Conservation (phyloP, 2,113 vertebrate species). For the Enhydra lutris region DNA sequence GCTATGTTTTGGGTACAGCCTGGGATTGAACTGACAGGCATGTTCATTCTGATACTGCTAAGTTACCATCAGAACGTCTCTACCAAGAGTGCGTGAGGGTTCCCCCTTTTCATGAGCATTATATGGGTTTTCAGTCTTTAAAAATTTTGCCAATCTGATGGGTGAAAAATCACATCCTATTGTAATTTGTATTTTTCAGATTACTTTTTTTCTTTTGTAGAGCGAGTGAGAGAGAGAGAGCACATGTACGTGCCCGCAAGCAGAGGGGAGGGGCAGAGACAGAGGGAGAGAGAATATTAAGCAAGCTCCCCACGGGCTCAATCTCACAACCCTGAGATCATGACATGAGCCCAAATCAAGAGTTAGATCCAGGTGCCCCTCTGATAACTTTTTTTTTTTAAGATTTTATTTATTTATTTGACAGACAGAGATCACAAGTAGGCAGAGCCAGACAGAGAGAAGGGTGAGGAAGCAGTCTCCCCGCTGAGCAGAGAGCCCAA, state of each 20-base stretch:
- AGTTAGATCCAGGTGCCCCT: background rate
- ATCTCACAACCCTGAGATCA: background rate
- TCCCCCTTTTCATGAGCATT: background rate
- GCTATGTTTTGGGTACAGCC: background rate
- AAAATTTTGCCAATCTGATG: background rate
- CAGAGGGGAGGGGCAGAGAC: background rate
- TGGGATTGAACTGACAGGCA: background rate
- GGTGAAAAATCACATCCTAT: background rate
- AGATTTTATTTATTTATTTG: too few species aligned
- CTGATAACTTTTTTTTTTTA: background rate
- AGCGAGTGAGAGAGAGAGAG: background rate
- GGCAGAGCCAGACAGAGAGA: too few species aligned
- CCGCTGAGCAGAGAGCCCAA: too few species aligned
- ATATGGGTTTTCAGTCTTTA: background rate
- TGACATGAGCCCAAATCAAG: background rate
- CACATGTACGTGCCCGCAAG: background rate
- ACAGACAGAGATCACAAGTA: too few species aligned
- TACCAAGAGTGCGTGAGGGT: background rate
- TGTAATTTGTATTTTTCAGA: background rate
- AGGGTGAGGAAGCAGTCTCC: background rate
- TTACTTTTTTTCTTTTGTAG: background rate
- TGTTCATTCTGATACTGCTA: background rate
- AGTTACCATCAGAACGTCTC: background rate
- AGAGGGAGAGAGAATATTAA: background rate
- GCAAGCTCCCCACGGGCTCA: background rate